These are phyloP conservation scores for Spilosoma lubricipeda DNA, from an alignment of 2,888 invertebrate genomes.

Conservation along the genomic window DNA sequence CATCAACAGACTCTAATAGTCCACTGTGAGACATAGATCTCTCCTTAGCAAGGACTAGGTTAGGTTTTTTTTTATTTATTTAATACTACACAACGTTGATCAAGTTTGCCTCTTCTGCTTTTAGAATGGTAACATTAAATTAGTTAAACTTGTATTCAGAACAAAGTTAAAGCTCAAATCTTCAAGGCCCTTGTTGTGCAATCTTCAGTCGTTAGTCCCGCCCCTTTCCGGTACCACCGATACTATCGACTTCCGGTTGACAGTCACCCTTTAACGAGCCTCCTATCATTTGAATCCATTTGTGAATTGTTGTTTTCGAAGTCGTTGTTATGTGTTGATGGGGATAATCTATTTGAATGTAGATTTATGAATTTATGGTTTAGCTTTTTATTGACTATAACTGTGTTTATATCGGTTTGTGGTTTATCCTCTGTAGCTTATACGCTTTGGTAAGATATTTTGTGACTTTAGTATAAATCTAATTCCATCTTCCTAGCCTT, in stretches of 20 bases:
- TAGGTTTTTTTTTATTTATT: too few relatives aligned
- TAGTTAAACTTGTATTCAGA: slow-evolving; percentile 7
- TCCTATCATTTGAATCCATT: slow-evolving; percentile 68
- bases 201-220: slow-evolving; percentile 69
- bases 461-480: too few relatives aligned
- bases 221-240: slow-evolving; percentile 64
- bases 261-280: slow-evolving; percentile 65
- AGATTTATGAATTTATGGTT: not conserved
- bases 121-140: too few relatives aligned
- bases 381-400: not conserved
- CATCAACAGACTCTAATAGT: too few relatives aligned
- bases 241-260: slow-evolving; percentile 62
- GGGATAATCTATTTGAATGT: slow-evolving; percentile 3
- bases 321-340: slow-evolving; percentile 23
- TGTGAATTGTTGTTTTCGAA: slow-evolving; percentile 48
- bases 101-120: too few relatives aligned
- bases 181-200: slow-evolving; percentile 52
- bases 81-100: too few relatives aligned
- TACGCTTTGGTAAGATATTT: too few relatives aligned
- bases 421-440: too few relatives aligned
- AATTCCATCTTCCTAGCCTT: too few relatives aligned
- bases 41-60: too few relatives aligned
- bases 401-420: not conserved
- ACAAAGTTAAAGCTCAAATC: slow-evolving; percentile 49
- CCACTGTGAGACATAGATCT: too few relatives aligned